Percentiles rank a stretch among this genome's conserved stretches.
phyloP scores from a whole-genome alignment of 92 coral and sea anemone species.

The Anthopleura xanthogrammica region DNA sequence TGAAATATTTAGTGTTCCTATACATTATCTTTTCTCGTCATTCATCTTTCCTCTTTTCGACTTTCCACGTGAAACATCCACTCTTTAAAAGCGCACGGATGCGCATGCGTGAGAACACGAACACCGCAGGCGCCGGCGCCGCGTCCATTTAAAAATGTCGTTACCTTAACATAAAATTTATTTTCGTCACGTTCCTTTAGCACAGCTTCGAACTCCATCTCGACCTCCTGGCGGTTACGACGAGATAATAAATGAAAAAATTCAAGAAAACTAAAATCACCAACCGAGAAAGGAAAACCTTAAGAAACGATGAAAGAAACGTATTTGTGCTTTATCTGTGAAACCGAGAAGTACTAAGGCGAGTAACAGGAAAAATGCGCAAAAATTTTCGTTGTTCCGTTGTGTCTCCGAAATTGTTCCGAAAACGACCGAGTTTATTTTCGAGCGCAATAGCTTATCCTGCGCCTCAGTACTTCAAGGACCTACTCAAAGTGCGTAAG shows the following conservation, averaged over 20 bases:
- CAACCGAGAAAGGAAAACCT: neutral
- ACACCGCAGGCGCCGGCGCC: conserved; percentile 2
- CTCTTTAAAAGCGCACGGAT: neutral
- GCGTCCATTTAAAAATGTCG: conserved; percentile 1
- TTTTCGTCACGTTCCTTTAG: conserved; percentile 85
- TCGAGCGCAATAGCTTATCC: neutral
- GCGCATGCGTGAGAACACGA: conserved; percentile 12
- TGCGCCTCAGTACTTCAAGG: neutral
- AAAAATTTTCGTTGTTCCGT: too few species aligned
- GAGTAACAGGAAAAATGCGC: neutral
- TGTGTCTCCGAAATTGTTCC: too few species aligned
- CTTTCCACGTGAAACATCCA: neutral
- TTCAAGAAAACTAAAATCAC: neutral
- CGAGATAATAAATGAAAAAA: conserved; percentile 8
- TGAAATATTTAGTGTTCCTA: too few species aligned
- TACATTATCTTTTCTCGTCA: neutral
- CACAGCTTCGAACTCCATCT: conserved; percentile 64
- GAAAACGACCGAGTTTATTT: neutral
- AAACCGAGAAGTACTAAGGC: conserved; percentile 4
- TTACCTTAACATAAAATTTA: conserved; percentile 84
- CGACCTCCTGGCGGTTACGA: conserved; percentile 54
- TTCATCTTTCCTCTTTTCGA: neutral
- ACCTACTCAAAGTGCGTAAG: neutral
- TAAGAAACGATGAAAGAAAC: neutral
- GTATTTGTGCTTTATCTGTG: neutral